phyloP scores from a whole-genome alignment of 2,888 invertebrate genomes.

The Netelia virgata region DNA sequence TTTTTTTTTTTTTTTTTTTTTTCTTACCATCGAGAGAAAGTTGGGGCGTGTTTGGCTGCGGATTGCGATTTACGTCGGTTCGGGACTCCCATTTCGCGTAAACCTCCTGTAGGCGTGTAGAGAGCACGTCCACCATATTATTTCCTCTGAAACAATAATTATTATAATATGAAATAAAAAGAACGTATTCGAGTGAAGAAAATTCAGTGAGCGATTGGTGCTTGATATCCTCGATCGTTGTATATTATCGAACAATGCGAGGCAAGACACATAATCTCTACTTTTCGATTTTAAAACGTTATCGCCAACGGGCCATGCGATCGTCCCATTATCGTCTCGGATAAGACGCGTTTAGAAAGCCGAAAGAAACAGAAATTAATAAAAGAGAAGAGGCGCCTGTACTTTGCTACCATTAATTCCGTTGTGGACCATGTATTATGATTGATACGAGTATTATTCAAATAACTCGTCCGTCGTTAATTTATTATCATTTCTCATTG shows the following conservation, averaged over 20 bases:
- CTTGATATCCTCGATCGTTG: neutral
- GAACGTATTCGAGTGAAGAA: neutral
- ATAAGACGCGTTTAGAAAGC: neutral
- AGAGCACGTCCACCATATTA: slow-evolving; percentile 87
- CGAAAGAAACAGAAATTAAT: neutral
- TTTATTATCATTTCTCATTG: too few species aligned
- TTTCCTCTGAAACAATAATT: slow-evolving; percentile 82
- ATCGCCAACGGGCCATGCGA: neutral
- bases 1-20: neutral
- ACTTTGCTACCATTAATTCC: slow-evolving; percentile 53
- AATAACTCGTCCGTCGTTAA: neutral
- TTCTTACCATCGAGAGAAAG: slow-evolving; percentile 79
- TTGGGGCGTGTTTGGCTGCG: slow-evolving; percentile 80
- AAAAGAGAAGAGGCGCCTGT: neutral
- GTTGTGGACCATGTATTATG: neutral
- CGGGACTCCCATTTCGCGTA: slow-evolving; percentile 85
- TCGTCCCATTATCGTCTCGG: neutral
- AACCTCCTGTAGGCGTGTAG: slow-evolving; percentile 86
- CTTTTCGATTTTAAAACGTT: slow-evolving; percentile 8
- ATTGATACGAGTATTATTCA: neutral
- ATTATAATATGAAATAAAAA: neutral
- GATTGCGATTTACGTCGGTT: slow-evolving; percentile 81
- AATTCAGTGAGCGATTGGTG: too few species aligned
- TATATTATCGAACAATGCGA: neutral
- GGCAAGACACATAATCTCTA: slow-evolving; percentile 7